A percentile compares a stretch with the other conserved stretches of the same genome.
Conservation (phyloP, 2,113 vertebrate genomes). For the Hippocampus zosterae region DNA sequence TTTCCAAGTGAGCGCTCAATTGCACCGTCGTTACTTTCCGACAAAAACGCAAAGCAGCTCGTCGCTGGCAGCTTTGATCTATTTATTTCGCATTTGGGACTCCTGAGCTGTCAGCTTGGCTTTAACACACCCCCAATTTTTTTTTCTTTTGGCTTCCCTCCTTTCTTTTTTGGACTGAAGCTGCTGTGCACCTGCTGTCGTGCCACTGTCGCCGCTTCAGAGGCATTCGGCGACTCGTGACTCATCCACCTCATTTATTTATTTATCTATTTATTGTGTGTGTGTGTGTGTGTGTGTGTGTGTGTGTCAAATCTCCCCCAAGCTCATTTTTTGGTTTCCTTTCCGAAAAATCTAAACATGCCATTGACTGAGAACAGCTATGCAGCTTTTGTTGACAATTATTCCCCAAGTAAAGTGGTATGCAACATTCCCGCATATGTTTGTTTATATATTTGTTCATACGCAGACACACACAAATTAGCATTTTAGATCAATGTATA, state of each 20-base stretch:
- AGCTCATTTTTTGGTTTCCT: background rate
- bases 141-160: background rate
- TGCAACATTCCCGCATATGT: too few species aligned
- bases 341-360: background rate
- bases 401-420: too few species aligned
- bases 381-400: too few species aligned
- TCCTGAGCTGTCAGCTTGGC: slow-evolving; percentile 34
- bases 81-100: slow-evolving; percentile 37
- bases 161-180: slow-evolving; percentile 19
- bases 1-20: background rate
- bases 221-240: slow-evolving; percentile 9
- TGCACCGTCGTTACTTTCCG: background rate
- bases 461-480: too few species aligned
- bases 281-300: too few species aligned
- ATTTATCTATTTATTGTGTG: too few species aligned
- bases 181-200: slow-evolving; percentile 8
- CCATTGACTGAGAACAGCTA: too few species aligned
- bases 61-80: slow-evolving; percentile 37
- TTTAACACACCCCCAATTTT: slow-evolving; percentile 31
- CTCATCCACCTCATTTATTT: background rate
- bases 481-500: too few species aligned
- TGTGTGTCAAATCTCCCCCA: background rate
- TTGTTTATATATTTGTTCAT: too few species aligned
- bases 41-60: slow-evolving; percentile 4
- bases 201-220: slow-evolving; percentile 22